phyloP scores from a whole-genome alignment of 2,113 vertebrate genomes.

The Lamprologus sp. region DNA sequence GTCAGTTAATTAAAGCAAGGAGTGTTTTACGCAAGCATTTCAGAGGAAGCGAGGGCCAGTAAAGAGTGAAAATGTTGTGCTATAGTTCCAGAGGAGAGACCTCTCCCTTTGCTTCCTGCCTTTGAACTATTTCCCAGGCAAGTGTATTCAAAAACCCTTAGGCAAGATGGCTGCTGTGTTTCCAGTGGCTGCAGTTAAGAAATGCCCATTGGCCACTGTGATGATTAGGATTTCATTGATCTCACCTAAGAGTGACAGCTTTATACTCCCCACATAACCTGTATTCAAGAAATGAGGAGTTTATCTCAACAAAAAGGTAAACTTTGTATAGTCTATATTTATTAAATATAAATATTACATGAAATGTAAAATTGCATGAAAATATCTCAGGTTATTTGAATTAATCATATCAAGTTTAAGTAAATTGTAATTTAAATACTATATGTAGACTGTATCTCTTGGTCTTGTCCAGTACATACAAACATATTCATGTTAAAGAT shows the following conservation, averaged over 20 bases:
- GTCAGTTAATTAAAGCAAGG: slow-evolving; percentile 24
- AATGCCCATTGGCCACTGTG: neutral
- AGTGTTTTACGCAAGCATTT: neutral
- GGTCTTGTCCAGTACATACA: neutral
- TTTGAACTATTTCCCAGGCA: neutral
- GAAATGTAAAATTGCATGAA: neutral
- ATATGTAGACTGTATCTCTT: neutral
- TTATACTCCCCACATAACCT: neutral
- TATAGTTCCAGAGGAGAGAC: neutral
- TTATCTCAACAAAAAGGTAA: neutral
- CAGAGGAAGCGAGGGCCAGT: neutral
- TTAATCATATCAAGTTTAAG: neutral
- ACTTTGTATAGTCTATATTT: neutral
- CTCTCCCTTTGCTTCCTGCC: neutral
- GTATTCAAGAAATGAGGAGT: neutral
- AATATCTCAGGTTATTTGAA: neutral
- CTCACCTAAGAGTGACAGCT: neutral
- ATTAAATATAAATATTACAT: neutral
- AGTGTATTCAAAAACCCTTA: neutral
- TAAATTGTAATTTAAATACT: neutral
- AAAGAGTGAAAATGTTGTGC: neutral
- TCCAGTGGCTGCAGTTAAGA: neutral
- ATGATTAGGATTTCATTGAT: neutral
- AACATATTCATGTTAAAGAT: neutral
- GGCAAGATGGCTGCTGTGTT: neutral